Base-by-base conservation (phyloP, 2,113 vertebrate species). In the Chaenogobius annularis region DNA sequence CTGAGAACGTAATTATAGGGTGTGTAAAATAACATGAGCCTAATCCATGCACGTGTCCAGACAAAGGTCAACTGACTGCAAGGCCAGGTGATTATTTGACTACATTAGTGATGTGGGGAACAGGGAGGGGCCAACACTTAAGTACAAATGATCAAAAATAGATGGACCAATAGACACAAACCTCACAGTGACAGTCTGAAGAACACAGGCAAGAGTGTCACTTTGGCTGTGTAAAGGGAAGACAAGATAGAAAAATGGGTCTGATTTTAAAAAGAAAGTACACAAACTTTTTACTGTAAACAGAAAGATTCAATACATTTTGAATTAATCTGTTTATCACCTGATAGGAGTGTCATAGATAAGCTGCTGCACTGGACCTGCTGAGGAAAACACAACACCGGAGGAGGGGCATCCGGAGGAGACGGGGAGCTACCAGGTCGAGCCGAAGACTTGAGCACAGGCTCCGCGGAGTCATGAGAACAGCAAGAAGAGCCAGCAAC, bases 111-210 rank as follows among this genome's bases (percentile, higher is more conserved):
- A 70, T 70, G 75, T 20, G 59, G 63, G 55, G 19, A 64, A 67
- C 15, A 14, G 35, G 79, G 82, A 17, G 68, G 84, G 62, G 78
- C 64, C 63, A 68, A 69, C 75, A 66, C 23, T 40, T 74, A 85
- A 72, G 85, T 88, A 89, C 89, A 78, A 89, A 76, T 70, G 71
- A 71, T 83, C 79, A 86, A 70, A 88, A 92, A 92, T 87, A 92
- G 88, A 87, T 44, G 11, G 73, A 70, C 89, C 86, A 92, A 86
- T 89, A 75, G 66, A 68, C 7, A 4, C 52, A 69, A 56, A 68
- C 40, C 56, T 69, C 22, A 54, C 43, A 46, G 61, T 63, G 37
- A n/a, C 44, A 71, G 19, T 43, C 43, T 37, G 23, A 66, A 83
- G 72, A 79, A 67, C 78, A 75, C 50, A 66, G 8, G 15, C 7